These are phyloP conservation scores for Tupaia tana DNA, from an alignment of 2,113 vertebrate genomes.

Conservation along the genomic window DNA sequence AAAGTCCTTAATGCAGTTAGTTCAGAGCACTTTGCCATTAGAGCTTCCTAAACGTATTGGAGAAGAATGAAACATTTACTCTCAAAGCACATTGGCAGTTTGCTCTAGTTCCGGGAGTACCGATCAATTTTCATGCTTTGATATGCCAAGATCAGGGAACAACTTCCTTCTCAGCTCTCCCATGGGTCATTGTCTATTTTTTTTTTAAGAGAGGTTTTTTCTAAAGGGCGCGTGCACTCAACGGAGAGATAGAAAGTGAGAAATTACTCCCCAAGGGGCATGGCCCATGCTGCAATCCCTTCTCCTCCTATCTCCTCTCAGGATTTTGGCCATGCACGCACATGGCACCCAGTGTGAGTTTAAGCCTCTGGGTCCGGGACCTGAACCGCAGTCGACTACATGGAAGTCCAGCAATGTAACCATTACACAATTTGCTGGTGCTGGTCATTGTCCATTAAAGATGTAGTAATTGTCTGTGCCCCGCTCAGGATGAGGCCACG, in stretches of 20 bases:
- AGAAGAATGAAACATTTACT: neutral
- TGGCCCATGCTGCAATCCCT: no score
- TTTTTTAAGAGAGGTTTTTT: no score
- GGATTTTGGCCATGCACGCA: no score
- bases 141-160: neutral
- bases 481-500: neutral
- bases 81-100: neutral
- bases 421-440: no score
- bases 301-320: no score
- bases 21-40: neutral
- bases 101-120: neutral
- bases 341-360: no score
- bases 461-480: accelerated
- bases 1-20: neutral
- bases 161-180: neutral
- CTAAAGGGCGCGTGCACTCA: no score
- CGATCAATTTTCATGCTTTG: neutral
- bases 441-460: neutral
- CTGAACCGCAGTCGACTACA: no score
- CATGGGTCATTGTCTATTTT: neutral
- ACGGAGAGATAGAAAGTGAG: no score
- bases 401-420: no score
- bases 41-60: neutral
- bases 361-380: no score
- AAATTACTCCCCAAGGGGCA: no score